Conservation (phyloP, 2,797 vertebrate genomes). For the Danio jaintianensis region DNA sequence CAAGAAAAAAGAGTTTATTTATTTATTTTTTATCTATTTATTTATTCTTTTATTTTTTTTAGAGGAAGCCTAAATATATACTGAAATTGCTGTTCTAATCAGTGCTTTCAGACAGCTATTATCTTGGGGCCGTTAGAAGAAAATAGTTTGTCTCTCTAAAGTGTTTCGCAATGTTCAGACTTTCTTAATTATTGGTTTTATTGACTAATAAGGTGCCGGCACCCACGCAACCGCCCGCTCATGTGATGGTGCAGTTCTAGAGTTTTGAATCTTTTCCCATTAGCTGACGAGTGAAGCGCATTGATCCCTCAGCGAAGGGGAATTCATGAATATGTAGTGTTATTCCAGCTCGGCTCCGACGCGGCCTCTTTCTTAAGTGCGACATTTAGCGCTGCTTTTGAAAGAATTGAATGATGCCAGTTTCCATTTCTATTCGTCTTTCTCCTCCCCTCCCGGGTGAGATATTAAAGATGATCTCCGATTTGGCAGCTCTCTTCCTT, state of each 20-base stretch:
- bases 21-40: too few relatives aligned
- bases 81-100: background rate
- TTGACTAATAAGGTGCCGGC: background rate
- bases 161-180: background rate
- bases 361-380: constrained; percentile 50
- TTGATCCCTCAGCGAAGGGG: constrained; percentile 26
- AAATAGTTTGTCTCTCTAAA: background rate
- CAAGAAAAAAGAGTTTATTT: too few relatives aligned
- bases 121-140: background rate
- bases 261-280: constrained; percentile 33
- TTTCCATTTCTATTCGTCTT: constrained; percentile 70
- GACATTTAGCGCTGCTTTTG: constrained; percentile 72
- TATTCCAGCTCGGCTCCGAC: constrained; percentile 16
- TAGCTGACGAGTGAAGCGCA: constrained; percentile 17
- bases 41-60: background rate
- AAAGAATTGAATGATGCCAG: constrained; percentile 73
- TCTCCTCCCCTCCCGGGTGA: constrained; percentile 71
- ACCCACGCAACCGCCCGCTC: background rate
- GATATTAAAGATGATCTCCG: constrained; percentile 77
- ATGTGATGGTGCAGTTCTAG: background rate
- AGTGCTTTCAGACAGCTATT: background rate
- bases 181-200: constrained; percentile 34
- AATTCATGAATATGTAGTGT: constrained; percentile 46
- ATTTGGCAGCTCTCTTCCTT: constrained; percentile 71
- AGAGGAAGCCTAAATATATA: background rate